Percentiles rank a stretch among this genome's conserved stretches.
phyloP scores from a whole-genome alignment of 2,888 invertebrate genomes.

The Eucera pruinosa region DNA sequence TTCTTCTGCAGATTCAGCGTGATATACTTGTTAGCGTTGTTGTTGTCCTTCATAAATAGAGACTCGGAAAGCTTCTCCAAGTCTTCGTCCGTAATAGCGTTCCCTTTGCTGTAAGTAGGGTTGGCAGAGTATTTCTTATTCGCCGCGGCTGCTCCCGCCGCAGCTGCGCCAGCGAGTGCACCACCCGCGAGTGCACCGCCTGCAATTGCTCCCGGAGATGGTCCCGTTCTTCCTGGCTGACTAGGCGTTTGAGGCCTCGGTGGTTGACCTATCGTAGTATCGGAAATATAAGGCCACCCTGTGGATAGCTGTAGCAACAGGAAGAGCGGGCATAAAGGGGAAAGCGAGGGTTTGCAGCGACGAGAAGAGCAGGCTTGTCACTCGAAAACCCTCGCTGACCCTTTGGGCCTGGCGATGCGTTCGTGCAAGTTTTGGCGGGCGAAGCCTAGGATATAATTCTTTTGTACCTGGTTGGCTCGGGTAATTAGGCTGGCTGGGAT shows the following conservation, averaged over 20 bases:
- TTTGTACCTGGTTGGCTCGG: too few species aligned
- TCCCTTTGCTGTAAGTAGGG: constrained; percentile 81
- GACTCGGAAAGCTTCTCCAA: constrained; percentile 89
- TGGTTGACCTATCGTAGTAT: constrained; percentile 34
- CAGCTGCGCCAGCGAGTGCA: constrained; percentile 57
- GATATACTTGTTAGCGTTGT: constrained; percentile 90
- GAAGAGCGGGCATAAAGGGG: too few species aligned
- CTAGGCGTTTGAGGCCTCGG: constrained; percentile 35
- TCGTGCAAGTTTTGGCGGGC: too few species aligned
- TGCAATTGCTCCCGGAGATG: constrained; percentile 37
- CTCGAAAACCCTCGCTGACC: too few species aligned
- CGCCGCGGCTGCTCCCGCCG: constrained; percentile 63
- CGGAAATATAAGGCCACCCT: too few species aligned
- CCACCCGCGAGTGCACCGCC: constrained; percentile 58
- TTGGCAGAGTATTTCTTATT: constrained; percentile 74
- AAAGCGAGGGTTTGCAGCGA: too few species aligned
- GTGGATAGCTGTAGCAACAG: too few species aligned
- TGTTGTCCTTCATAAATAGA: constrained; percentile 89
- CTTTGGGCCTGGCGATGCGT: too few species aligned
- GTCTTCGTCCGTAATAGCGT: constrained; percentile 87
- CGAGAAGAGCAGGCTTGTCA: too few species aligned
- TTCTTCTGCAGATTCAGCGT: constrained; percentile 90
- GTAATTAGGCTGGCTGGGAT: constrained; percentile 38
- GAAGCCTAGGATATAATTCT: too few species aligned
- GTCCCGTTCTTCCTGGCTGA: constrained; percentile 45